Base-by-base conservation (phyloP, 2,797 vertebrate species). In the Fistularia tabacaria region DNA sequence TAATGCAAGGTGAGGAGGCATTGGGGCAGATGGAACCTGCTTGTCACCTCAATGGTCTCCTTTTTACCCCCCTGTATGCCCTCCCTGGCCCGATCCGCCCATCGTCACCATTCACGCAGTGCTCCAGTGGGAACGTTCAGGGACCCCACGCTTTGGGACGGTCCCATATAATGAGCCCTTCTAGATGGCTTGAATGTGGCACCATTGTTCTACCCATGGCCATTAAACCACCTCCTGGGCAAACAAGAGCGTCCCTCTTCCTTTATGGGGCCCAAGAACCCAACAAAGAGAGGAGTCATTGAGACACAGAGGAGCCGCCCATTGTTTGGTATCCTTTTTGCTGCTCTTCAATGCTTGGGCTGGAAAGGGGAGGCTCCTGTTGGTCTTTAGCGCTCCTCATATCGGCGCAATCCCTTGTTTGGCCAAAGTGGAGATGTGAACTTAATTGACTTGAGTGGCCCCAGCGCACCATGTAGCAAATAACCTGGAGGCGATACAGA, bases 381-480 rank as follows among this genome's bases (percentile, higher is more conserved):
- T 92, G 92, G 91, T 92, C 92, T 96, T 95, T 95, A 93, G 92
- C 90, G 75, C 51, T 88, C 89, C 92, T 87, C 92, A 85, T 88
- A 93, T 93, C 80, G 81, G 87, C 75, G 84, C 85, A 88, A 87
- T 89, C 91, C 91, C 93, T 94, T 95, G 93, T 97, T 95, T 95
- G 92, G 94, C 91, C 91, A 84, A 93, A 93, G 92, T 90, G 91
- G 93, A 95, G 94, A 96, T 94, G 93, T 94, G 94, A 97, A 94
- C 95, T 97, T 98, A 96, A 98, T 97, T 95, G 95, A 96, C 94
- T 96, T 83, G 83, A 90, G 83, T 90, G 88, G 88, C 85, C 87
- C 82, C 86, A 75, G 81, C 82, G 81, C 82, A 76, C 73, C 66
- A 37, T 49, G 79, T 55, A 72, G 80, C 81, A 81, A 86, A 85